These are phyloP conservation scores for Gila orcuttii DNA, from an alignment of 2,113 vertebrate species.

Conservation along the genomic window DNA sequence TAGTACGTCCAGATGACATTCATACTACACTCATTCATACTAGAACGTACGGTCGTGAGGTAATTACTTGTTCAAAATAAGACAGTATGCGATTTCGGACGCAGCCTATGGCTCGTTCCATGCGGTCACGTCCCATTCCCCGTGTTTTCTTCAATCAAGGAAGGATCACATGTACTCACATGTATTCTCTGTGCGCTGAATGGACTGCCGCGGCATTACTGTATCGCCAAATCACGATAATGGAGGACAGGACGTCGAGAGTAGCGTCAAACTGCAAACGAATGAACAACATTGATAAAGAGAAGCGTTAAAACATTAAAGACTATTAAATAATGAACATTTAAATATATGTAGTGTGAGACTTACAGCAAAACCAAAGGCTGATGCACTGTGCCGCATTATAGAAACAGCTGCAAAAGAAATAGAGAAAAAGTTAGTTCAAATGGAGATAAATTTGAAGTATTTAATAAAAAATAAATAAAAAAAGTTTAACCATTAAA, in stretches of 20 bases:
- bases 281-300: neutral
- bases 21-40: no score
- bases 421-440: neutral
- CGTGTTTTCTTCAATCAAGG: neutral
- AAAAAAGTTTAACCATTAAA: no score
- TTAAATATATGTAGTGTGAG: neutral
- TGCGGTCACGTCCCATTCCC: no score
- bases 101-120: no score
- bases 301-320: neutral
- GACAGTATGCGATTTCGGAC: no score
- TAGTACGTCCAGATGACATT: no score
- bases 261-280: constrained; percentile 89
- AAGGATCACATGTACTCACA: constrained; percentile 81
- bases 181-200: constrained; percentile 94
- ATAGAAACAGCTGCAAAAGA: constrained; percentile 85
- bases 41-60: no score
- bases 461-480: neutral
- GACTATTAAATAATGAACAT: neutral
- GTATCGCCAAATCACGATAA: constrained; percentile 97
- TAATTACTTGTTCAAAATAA: no score
- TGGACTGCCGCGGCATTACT: constrained; percentile 95
- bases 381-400: constrained; percentile 88
- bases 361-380: constrained; percentile 93
- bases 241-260: constrained; percentile 92
- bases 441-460: neutral